These are phyloP conservation scores for Channa striata DNA, from an alignment of 2,797 vertebrate species.

Conservation along the genomic window DNA sequence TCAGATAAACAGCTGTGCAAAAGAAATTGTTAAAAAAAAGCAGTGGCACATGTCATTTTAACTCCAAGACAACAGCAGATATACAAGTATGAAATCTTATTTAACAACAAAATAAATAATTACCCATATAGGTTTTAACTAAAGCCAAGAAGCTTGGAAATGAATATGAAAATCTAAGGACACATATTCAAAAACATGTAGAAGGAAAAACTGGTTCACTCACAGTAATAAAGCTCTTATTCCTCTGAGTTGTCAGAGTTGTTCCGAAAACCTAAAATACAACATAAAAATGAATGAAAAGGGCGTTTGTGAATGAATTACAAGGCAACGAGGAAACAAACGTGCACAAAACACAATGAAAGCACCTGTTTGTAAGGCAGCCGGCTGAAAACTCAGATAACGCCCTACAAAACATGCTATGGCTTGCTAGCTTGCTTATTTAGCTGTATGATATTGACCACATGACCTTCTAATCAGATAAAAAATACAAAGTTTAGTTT, in stretches of 20 bases:
- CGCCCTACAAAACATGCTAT: neutral
- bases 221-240: constrained; percentile 63
- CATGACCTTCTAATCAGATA: constrained; percentile 70
- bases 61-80: too few relatives aligned
- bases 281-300: neutral
- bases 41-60: neutral
- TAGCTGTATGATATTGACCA: neutral
- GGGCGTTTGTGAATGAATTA: accelerated
- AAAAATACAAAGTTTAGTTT: neutral
- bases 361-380: neutral
- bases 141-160: constrained; percentile 15
- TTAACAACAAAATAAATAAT: constrained; percentile 1
- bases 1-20: constrained; percentile 45
- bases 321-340: too few relatives aligned
- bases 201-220: constrained; percentile 46
- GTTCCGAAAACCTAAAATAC: constrained; percentile 78
- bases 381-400: neutral
- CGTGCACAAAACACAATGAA: neutral
- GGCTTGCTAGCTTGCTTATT: constrained; percentile 13
- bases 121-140: constrained; percentile 9
- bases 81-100: neutral
- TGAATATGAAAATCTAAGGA: neutral
- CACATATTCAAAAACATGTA: too few relatives aligned
- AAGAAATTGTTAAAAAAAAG: constrained; percentile 26
- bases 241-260: constrained; percentile 66